Conservation (phyloP, 2,797 vertebrate species). For the Amazona ochrocephala region DNA sequence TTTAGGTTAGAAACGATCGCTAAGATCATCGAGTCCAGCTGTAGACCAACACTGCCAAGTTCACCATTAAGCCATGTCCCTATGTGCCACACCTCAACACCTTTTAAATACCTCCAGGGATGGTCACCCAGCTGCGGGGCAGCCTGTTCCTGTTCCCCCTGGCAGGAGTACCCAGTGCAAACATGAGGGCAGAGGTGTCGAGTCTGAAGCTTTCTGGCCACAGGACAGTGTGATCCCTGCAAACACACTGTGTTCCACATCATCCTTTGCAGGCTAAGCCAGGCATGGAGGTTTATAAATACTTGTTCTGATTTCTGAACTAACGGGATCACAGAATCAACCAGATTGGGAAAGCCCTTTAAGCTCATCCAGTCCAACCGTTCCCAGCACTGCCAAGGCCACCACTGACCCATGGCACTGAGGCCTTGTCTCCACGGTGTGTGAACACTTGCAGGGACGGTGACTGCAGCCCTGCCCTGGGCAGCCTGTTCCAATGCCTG, state of each 20-base stretch:
- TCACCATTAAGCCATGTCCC: background rate
- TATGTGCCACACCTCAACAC: fast-evolving
- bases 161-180: background rate
- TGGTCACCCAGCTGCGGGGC: background rate
- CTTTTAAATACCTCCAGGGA: background rate
- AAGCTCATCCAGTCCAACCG: too few species aligned
- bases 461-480: too few species aligned
- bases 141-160: background rate
- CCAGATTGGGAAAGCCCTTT: background rate
- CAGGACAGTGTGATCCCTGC: background rate
- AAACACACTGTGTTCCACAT: fast-evolving
- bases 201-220: background rate
- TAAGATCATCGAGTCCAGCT: background rate
- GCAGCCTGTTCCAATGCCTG: too few species aligned
- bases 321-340: background rate
- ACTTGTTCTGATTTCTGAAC: background rate
- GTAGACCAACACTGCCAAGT: background rate
- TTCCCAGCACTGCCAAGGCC: background rate
- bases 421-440: fast-evolving
- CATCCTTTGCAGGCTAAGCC: background rate
- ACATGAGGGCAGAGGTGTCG: background rate
- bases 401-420: background rate
- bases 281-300: fast-evolving
- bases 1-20: background rate
- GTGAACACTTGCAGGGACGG: too few species aligned